These are phyloP conservation scores for Noctua janthe DNA, from an alignment of 2,888 invertebrate genomes.

Conservation along the genomic window DNA sequence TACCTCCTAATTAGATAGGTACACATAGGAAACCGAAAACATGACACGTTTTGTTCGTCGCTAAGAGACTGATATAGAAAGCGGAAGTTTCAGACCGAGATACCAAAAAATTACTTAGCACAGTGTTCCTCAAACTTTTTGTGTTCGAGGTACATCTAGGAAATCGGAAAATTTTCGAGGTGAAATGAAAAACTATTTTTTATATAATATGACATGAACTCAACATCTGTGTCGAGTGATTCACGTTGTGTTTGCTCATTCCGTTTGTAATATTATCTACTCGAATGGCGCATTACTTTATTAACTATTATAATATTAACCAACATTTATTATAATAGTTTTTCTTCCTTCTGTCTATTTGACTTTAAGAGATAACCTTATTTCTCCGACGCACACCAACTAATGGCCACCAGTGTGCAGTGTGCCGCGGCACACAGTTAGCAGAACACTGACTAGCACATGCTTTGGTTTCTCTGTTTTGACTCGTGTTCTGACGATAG, in stretches of 20 bases:
- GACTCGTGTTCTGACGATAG: neutral
- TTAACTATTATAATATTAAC: too few species aligned
- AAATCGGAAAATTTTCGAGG: too few species aligned
- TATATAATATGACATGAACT: slow-evolving; percentile 18
- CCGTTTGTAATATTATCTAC: slow-evolving; percentile 36
- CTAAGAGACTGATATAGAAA: neutral
- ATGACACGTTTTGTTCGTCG: neutral
- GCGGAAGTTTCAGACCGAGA: neutral
- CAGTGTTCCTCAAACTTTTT: neutral
- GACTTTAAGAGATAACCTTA: too few species aligned
- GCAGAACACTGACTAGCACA: neutral
- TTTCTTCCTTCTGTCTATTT: too few species aligned
- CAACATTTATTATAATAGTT: too few species aligned
- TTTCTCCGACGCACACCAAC: too few species aligned
- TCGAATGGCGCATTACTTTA: slow-evolving; percentile 24
- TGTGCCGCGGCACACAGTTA: too few species aligned
- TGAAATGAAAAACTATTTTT: too few species aligned
- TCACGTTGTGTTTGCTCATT: slow-evolving; percentile 39
- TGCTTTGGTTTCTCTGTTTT: too few species aligned
- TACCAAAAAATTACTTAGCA: neutral
- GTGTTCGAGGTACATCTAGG: too few species aligned
- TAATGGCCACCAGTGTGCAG: too few species aligned
- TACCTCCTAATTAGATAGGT: neutral
- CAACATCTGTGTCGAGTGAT: slow-evolving; percentile 51
- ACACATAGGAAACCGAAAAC: neutral